Evolutionary conservation across 2,113 vertebrate genomes (phyloP).

Genomic region (Probosciger aterrimus): DNA sequence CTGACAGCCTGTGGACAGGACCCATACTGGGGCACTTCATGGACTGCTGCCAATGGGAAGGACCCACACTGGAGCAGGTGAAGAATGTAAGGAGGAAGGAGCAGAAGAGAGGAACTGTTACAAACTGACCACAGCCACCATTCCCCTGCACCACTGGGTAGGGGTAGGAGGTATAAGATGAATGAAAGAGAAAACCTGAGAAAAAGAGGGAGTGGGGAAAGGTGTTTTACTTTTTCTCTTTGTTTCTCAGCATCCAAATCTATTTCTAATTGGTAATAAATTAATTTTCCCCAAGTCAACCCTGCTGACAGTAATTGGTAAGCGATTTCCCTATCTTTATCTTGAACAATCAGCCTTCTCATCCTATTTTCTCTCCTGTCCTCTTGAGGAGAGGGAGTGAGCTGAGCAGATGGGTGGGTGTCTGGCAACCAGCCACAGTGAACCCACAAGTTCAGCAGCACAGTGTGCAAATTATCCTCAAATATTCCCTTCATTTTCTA

Average conservation of each 20-base stretch:
- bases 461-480: neutral
- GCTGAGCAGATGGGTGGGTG: neutral
- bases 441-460: neutral
- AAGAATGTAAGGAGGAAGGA: neutral
- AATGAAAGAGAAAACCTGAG: neutral
- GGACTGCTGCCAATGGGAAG: neutral
- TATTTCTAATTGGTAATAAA: neutral
- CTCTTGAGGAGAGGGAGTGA: neutral
- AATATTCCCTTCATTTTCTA: neutral
- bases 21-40: neutral
- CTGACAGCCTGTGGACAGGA: neutral
- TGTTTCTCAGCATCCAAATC: neutral
- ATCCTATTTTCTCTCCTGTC: neutral
- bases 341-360: neutral
- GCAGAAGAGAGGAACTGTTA: neutral
- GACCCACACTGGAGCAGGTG: neutral
- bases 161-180: neutral
- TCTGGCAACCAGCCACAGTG: neutral
- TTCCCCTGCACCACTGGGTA: neutral
- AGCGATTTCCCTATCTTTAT: neutral
- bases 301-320: neutral
- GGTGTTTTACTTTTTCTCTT: neutral
- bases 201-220: neutral
- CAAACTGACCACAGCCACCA: too few species aligned
- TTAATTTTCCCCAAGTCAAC: neutral